Percentiles rank a stretch among this genome's conserved stretches.
These are phyloP conservation scores for Apodemus agrarius DNA, from an alignment of 2,797 vertebrate genomes.

Conservation along the genomic window DNA sequence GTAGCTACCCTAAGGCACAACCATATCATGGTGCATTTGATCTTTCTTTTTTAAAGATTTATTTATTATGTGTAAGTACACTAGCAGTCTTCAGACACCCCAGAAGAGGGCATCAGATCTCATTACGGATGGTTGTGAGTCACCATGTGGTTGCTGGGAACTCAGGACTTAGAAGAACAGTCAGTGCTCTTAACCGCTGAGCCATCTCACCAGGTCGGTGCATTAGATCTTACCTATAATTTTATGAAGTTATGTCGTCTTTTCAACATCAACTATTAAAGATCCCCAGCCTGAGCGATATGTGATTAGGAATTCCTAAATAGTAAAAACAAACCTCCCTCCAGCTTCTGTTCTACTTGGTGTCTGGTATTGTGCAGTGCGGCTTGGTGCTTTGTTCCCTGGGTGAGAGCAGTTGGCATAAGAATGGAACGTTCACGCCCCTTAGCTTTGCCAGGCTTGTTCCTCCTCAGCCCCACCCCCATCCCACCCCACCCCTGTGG, in stretches of 20 bases:
- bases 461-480: neutral
- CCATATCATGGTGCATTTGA: neutral
- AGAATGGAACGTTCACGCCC: neutral
- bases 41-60: too few species aligned
- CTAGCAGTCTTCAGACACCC: too few species aligned
- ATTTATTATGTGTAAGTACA: too few species aligned
- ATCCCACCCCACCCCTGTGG: neutral
- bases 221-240: slow-evolving; percentile 25
- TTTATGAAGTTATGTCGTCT: slow-evolving; percentile 8
- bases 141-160: too few species aligned
- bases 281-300: neutral
- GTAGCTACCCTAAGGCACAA: neutral
- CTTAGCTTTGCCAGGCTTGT: neutral
- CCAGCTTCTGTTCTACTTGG: neutral
- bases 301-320: slow-evolving; percentile 28
- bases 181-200: too few species aligned
- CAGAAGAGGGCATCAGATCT: too few species aligned
- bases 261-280: slow-evolving; percentile 32
- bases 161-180: too few species aligned
- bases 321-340: neutral
- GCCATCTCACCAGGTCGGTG: neutral
- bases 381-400: slow-evolving; percentile 36
- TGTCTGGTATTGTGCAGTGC: neutral
- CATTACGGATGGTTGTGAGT: too few species aligned
- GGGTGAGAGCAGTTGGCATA: neutral